Percentiles rank a stretch among this genome's conserved stretches.
Conservation (phyloP, 2,113 vertebrate genomes). For the Vulpes lagopus region DNA sequence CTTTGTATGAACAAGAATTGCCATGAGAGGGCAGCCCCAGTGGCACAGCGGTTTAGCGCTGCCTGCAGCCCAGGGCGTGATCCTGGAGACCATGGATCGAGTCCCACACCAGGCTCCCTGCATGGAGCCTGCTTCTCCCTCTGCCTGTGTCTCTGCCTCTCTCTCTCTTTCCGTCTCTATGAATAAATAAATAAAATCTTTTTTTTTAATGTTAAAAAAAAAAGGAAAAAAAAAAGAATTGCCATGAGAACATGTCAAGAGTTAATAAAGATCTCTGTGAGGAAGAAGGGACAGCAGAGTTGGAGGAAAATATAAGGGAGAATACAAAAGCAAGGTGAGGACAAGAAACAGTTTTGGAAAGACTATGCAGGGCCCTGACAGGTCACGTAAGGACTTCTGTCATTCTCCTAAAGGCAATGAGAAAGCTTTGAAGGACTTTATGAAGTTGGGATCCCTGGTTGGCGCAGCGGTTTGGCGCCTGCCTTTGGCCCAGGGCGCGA, state of each 20-base stretch:
- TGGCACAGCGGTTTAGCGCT: too few species aligned
- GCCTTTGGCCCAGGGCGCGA: too few species aligned
- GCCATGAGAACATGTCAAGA: background rate
- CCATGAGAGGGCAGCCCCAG: too few species aligned
- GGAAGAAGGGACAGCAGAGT: background rate
- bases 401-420: background rate
- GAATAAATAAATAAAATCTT: too few species aligned
- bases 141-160: too few species aligned
- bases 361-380: background rate
- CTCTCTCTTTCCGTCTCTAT: too few species aligned
- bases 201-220: too few species aligned
- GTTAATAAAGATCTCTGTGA: background rate
- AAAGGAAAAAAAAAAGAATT: background rate
- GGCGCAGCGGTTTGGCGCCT: too few species aligned
- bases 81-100: too few species aligned
- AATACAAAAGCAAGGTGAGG: background rate
- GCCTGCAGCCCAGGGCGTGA: too few species aligned
- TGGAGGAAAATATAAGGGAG: background rate
- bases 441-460: background rate
- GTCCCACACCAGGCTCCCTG: too few species aligned
- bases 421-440: background rate
- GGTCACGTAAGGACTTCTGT: background rate
- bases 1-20: background rate
- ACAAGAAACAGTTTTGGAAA: background rate
- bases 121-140: too few species aligned